Conservation (phyloP, 2,888 invertebrate genomes). For the Cantharis flavilabris region DNA sequence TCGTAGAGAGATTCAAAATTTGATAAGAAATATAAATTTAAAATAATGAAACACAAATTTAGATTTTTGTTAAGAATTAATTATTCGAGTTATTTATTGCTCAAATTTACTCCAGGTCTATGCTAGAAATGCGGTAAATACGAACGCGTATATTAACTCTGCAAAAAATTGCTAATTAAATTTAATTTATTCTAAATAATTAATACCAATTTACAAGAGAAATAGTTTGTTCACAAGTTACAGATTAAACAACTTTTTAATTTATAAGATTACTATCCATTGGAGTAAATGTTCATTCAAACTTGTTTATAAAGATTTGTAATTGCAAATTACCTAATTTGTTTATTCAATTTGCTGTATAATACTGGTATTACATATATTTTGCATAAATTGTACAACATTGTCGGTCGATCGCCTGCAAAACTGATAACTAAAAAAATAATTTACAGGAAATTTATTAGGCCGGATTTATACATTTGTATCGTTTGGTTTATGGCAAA, state of each 20-base stretch:
- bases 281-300: not conserved
- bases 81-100: not conserved
- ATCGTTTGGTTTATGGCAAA: not conserved
- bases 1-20: constrained; percentile 33
- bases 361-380: not conserved
- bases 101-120: not conserved
- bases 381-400: not conserved
- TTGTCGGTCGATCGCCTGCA: not conserved
- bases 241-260: not conserved
- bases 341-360: not conserved
- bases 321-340: not conserved
- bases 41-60: constrained; percentile 5
- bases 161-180: not conserved
- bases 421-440: not conserved
- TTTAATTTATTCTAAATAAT: not conserved
- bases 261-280: not conserved
- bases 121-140: not conserved
- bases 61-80: not conserved
- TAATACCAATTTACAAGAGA: not conserved
- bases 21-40: constrained; percentile 3
- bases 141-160: not conserved
- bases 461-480: not conserved
- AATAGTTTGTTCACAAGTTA: not conserved
- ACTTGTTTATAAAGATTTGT: not conserved
- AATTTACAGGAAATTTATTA: not conserved